A percentile compares a stretch with the other conserved stretches of the same genome.
Conservation (phyloP, 1,140 invertebrate genomes). For the Monochamus saltuarius region DNA sequence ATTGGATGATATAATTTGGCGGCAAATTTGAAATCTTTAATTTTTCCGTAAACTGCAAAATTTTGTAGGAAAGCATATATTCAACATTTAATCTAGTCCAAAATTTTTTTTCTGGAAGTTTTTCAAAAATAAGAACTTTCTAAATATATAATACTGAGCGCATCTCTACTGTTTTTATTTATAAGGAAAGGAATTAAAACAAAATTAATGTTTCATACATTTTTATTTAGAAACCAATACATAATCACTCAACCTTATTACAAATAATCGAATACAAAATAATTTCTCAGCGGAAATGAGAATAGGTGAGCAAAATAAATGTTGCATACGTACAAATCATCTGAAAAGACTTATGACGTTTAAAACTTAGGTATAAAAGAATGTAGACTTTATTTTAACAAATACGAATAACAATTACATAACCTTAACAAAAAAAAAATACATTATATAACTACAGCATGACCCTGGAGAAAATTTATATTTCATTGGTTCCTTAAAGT, state of each 20-base stretch:
- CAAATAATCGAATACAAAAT: slow-evolving; percentile 26
- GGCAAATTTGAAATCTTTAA: too few species aligned
- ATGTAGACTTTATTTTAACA: not conserved
- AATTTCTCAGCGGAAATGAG: slow-evolving; percentile 15
- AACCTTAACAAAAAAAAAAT: slow-evolving; percentile 2
- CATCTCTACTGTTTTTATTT: too few species aligned
- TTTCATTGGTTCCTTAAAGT: not conserved
- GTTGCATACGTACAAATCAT: not conserved
- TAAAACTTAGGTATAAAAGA: not conserved
- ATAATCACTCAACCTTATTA: slow-evolving; percentile 24
- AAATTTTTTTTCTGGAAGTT: too few species aligned
- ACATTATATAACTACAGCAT: not conserved
- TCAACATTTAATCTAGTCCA: too few species aligned
- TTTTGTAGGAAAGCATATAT: too few species aligned
- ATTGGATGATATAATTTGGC: too few species aligned
- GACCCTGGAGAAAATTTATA: slow-evolving; percentile 1
- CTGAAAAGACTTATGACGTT: not conserved
- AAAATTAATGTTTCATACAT: not conserved
- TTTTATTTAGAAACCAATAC: slow-evolving; percentile 28
- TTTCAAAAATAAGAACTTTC: too few species aligned
- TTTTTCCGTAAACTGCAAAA: too few species aligned
- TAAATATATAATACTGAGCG: too few species aligned
- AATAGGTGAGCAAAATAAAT: slow-evolving; percentile 2
- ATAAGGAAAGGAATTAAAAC: too few species aligned
- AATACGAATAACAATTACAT: slow-evolving; percentile 1